A percentile compares a stretch with the other conserved stretches of the same genome.
These are phyloP conservation scores for Genyomyrus donnyi DNA, from an alignment of 2,113 vertebrate species.

Conservation along the genomic window DNA sequence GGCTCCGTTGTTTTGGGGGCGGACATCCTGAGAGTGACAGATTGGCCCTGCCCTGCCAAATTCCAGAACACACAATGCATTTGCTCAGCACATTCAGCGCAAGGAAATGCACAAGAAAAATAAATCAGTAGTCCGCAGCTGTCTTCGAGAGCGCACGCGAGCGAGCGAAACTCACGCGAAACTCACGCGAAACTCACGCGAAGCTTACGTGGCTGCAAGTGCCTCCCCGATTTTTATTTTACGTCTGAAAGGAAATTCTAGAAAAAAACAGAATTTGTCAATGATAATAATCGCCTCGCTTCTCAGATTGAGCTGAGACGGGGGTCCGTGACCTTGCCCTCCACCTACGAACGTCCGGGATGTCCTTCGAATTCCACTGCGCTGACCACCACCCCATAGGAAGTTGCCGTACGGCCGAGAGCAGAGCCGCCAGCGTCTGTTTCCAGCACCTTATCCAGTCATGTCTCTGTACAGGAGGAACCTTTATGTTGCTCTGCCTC, in stretches of 20 bases:
- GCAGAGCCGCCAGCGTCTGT: background rate
- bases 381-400: conserved; percentile 21
- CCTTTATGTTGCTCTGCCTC: background rate
- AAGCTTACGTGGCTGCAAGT: background rate
- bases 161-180: background rate
- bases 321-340: conserved; percentile 14
- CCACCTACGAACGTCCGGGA: conserved; percentile 10
- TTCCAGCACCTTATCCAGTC: background rate
- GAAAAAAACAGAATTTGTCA: background rate
- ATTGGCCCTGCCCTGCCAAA: background rate
- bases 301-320: background rate
- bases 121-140: background rate
- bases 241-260: background rate
- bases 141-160: background rate
- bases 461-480: background rate
- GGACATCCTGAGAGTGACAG: conserved; percentile 21
- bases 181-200: background rate
- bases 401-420: background rate
- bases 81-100: background rate
- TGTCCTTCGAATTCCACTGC: conserved; percentile 28
- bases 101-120: background rate
- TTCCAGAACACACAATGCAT: background rate
- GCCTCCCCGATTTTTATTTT: background rate
- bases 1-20: background rate
- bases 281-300: background rate